Base-by-base conservation (phyloP, 2,888 invertebrate genomes). In the Melieria omissa region DNA sequence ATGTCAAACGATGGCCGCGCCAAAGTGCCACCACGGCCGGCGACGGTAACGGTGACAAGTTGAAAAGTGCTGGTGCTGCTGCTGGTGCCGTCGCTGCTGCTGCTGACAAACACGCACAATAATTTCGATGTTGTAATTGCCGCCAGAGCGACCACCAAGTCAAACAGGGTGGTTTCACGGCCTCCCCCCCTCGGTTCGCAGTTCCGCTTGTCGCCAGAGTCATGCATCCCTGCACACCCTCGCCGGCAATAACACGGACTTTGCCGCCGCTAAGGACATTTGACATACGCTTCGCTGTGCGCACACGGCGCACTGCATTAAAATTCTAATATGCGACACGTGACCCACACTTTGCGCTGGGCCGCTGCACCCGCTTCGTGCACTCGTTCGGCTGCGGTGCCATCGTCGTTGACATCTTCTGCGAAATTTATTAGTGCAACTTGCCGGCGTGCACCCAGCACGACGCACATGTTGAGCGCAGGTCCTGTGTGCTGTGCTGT, bases 251-350 rank as follows among this genome's bases (percentile, higher is more conserved):
- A 29, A 29, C 29, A 29, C 29, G 29, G 16, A 12, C 42, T 14
- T 61, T n/a, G 42, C 4, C 44, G 61, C 44, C 44, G 12, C 44
- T 16, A 69, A 73, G 77, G 76, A 76, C 80, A 81, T 81, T 82
- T 82, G 81, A 82, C 81, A 82, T 82, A 82, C 82, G 81, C 80
- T 81, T 82, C 78, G 80, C 60, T 52, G 60, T 42, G 44, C 41
- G 44, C 60, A 44, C 52, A 60, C 49, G 67, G 47, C 67, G 52
- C 16, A 42, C 42, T 67, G 58, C 58, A 67, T 67, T 67, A 60
- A 60, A 65, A 57, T 58, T 71, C 47, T 73, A 76, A 77, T 75
- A 74, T 74, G 71, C 62, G 74, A 73, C 77, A 77, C 77, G 77
- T 77, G 77, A 77, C 77, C 76, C 74, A 70, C 74, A 72, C 73